phyloP scores from a whole-genome alignment of 2,888 invertebrate genomes.

The Aphidoletes aphidimyza region DNA sequence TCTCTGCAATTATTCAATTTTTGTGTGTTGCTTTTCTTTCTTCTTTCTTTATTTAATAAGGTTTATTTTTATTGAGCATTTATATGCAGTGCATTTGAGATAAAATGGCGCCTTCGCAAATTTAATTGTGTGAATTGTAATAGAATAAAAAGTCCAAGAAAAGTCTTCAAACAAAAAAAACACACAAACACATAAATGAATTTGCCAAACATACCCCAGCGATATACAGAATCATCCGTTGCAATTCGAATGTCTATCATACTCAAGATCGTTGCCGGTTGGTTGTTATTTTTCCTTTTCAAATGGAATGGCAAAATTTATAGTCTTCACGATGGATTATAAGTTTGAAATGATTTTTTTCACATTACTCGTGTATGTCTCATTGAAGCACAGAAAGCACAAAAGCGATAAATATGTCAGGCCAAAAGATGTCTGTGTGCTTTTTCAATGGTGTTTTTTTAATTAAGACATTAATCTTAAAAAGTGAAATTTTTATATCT shows the following conservation, averaged over 20 bases:
- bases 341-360: neutral
- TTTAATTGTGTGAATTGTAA: conserved; percentile 14
- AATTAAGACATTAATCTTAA: conserved; percentile 35
- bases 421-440: neutral
- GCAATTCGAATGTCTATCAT: neutral
- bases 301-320: neutral
- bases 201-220: neutral
- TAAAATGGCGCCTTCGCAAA: conserved; percentile 1
- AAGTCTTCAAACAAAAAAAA: too few species aligned
- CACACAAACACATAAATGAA: too few species aligned
- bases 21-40: too few species aligned
- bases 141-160: neutral
- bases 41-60: neutral
- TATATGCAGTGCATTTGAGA: neutral
- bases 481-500: neutral
- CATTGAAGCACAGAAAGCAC: neutral
- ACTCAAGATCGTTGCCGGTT: neutral
- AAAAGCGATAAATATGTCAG: neutral
- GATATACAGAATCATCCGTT: neutral
- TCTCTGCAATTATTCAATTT: neutral
- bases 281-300: neutral
- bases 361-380: neutral
- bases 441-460: neutral
- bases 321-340: neutral
- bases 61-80: neutral